Evolutionary conservation across 2,888 invertebrate species (phyloP).

Genomic region (Drosophila imparisetae): DNA sequence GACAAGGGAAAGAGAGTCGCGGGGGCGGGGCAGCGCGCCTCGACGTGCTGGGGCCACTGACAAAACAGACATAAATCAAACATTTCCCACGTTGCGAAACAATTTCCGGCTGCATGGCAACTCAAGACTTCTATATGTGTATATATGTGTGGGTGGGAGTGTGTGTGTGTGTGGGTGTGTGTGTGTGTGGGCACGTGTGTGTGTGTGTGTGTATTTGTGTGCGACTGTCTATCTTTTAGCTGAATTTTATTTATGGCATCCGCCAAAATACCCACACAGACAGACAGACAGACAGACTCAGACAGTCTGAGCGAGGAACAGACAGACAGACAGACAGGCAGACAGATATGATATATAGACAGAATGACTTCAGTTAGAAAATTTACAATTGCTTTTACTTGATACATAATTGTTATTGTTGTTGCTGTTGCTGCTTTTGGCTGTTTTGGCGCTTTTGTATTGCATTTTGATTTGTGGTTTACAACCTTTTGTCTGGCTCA

Average conservation of each 20-base stretch:
- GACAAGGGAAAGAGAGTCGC: background rate
- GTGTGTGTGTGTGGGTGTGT: conserved; percentile 8
- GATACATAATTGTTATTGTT: conserved; percentile 70
- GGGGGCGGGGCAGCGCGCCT: background rate
- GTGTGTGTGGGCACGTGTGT: background rate
- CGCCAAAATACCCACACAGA: conserved; percentile 55
- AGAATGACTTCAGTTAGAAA: conserved; percentile 78
- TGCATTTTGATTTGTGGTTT: conserved; percentile 78
- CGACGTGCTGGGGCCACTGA: conserved; percentile 64
- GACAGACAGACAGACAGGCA: conserved; percentile 12
- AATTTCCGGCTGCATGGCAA: conserved; percentile 73
- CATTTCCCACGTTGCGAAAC: conserved; percentile 80
- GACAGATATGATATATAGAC: conserved; percentile 71
- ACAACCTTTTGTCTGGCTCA: conserved; percentile 68
- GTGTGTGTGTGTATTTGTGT: conserved; percentile 8
- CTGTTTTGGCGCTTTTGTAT: conserved; percentile 66
- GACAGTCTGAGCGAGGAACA: conserved; percentile 25
- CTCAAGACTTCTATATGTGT: conserved; percentile 58
- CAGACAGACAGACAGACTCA: conserved; percentile 19
- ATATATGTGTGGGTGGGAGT: background rate
- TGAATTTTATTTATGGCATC: conserved; percentile 79
- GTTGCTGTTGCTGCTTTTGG: conserved; percentile 40
- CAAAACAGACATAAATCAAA: conserved; percentile 79
- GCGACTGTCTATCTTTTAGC: conserved; percentile 72
- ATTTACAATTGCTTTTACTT: conserved; percentile 79